These are phyloP conservation scores for Tillus elongatus DNA, from an alignment of 2,888 invertebrate genomes.

Conservation along the genomic window DNA sequence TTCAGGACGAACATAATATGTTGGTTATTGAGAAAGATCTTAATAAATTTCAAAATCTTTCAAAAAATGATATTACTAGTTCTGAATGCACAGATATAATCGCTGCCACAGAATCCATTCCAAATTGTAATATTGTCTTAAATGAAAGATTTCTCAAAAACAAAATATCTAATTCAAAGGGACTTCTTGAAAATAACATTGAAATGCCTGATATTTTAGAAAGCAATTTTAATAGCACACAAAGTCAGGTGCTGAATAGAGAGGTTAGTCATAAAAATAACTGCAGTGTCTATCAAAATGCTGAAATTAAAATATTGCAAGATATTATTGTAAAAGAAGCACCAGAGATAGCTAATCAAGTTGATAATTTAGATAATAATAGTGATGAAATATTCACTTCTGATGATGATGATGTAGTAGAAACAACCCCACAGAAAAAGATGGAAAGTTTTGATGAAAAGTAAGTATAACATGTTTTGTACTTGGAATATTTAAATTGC, in stretches of 20 bases:
- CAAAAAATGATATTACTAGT: too few relatives aligned
- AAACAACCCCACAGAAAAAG: constrained; percentile 30
- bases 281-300: too few relatives aligned
- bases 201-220: constrained; percentile 1
- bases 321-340: constrained; percentile 12
- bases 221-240: too few relatives aligned
- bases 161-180: constrained; percentile 4
- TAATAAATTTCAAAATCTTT: constrained; percentile 3
- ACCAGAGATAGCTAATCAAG: constrained; percentile 6
- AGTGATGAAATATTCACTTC: constrained; percentile 23
- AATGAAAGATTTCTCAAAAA: too few relatives aligned
- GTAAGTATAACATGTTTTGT: too few relatives aligned
- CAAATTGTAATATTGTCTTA: too few relatives aligned
- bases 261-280: constrained; percentile 8
- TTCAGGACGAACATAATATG: constrained; percentile 14
- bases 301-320: constrained; percentile 16
- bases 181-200: not conserved
- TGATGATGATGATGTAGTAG: constrained; percentile 28
- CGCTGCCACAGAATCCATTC: too few relatives aligned
- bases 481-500: too few relatives aligned
- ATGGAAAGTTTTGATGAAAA: constrained; percentile 11
- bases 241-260: too few relatives aligned
- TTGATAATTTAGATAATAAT: constrained; percentile 18
- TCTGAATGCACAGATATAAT: too few relatives aligned
- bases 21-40: constrained; percentile 14